Evolutionary conservation across 2,888 invertebrate species (phyloP).

Genomic region (Sialis lutaria): DNA sequence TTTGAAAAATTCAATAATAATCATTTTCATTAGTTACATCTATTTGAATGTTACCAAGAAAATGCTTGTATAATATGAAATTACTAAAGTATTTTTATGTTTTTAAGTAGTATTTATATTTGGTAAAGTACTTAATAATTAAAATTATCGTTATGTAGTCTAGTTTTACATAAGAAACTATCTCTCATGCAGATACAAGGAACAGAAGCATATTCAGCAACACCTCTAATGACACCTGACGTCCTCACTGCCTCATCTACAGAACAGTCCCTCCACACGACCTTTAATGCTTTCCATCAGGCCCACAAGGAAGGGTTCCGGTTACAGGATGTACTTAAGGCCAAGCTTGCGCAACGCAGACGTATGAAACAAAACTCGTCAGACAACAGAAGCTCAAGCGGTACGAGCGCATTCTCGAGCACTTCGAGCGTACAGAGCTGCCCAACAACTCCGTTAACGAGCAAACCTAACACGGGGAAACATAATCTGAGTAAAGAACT

Average conservation of each 20-base stretch:
- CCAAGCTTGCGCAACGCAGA: conserved; percentile 50
- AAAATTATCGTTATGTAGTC: not conserved
- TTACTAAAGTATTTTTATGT: no score
- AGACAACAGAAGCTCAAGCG: conserved; percentile 22
- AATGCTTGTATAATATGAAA: no score
- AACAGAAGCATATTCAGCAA: conserved; percentile 25
- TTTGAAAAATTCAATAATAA: no score
- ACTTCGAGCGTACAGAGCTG: conserved; percentile 22
- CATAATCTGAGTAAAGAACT: not conserved
- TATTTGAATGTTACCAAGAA: no score
- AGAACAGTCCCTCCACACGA: conserved; percentile 38
- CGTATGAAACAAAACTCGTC: conserved; percentile 37
- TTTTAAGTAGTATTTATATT: not conserved
- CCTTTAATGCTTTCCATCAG: conserved; percentile 48
- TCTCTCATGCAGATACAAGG: conserved; percentile 15
- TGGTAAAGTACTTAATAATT: not conserved
- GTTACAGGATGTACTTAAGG: conserved; percentile 50
- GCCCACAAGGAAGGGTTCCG: conserved; percentile 57
- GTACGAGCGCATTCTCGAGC: conserved; percentile 22
- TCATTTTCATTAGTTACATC: no score
- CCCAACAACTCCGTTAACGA: conserved; percentile 14
- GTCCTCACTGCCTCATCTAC: conserved; percentile 30
- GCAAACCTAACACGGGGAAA: not conserved
- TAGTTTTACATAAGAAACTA: no score
- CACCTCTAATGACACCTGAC: conserved; percentile 43